phyloP scores from a whole-genome alignment of 2,888 invertebrate genomes.

The Spisula solida region DNA sequence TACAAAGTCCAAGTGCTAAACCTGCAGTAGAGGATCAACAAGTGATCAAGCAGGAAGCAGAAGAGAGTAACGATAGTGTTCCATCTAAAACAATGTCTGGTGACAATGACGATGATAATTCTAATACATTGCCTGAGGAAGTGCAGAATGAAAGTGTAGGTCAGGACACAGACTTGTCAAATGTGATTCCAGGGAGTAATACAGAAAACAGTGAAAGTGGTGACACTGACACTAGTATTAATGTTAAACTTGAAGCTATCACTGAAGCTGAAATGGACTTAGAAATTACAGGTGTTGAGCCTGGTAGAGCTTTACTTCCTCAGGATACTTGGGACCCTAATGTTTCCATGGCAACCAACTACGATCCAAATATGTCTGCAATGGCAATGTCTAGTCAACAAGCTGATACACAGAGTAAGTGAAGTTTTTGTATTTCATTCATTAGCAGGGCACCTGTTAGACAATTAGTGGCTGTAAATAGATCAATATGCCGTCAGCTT shows the following conservation, averaged over 20 bases:
- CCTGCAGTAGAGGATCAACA: constrained; percentile 25
- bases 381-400: neutral
- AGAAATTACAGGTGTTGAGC: constrained; percentile 67
- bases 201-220: constrained; percentile 20
- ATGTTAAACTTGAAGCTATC: constrained; percentile 63
- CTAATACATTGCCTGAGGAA: constrained; percentile 37
- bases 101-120: constrained; percentile 2
- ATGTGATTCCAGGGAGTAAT: constrained; percentile 37
- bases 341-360: constrained; percentile 37
- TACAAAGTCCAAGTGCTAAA: constrained; percentile 45
- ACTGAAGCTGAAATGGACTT: constrained; percentile 64
- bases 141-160: constrained; percentile 40
- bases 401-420: constrained; percentile 54
- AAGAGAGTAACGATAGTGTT: constrained; percentile 32
- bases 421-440: neutral
- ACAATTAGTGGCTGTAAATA: neutral
- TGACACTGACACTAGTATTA: constrained; percentile 54
- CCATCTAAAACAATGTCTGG: constrained; percentile 37
- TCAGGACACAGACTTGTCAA: constrained; percentile 49
- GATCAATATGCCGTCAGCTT: no score
- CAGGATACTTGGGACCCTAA: constrained; percentile 39
- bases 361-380: constrained; percentile 27
- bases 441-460: constrained; percentile 9
- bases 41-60: neutral
- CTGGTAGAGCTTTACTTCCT: constrained; percentile 42